phyloP scores from a whole-genome alignment of 2,113 vertebrate species.

The Ceyx margarethae region DNA sequence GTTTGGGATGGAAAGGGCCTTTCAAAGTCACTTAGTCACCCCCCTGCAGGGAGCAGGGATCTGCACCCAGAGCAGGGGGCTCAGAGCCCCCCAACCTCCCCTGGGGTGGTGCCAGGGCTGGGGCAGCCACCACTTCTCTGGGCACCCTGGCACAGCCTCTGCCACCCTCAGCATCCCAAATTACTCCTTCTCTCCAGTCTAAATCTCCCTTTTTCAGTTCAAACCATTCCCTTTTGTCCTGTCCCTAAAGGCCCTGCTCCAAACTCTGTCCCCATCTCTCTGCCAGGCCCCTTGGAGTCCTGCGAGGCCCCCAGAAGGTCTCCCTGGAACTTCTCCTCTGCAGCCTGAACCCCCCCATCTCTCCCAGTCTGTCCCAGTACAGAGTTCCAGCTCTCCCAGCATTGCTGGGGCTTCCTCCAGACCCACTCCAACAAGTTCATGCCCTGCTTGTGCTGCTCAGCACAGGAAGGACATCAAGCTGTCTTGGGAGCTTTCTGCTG shows the following conservation, averaged over 20 bases:
- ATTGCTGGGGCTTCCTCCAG: not conserved
- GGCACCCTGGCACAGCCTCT: not conserved
- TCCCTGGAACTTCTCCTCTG: not conserved
- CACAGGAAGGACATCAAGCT: too few relatives aligned
- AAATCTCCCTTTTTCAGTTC: too few relatives aligned
- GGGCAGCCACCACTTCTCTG: not conserved
- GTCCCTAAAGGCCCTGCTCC: too few relatives aligned
- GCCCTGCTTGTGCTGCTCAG: too few relatives aligned
- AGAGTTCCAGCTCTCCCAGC: not conserved
- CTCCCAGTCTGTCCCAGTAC: not conserved
- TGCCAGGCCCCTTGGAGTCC: not conserved
- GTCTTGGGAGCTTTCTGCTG: too few relatives aligned
- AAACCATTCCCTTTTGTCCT: too few relatives aligned
- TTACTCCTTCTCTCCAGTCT: too few relatives aligned
- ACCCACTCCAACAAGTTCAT: not conserved
- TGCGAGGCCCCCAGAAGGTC: not conserved
- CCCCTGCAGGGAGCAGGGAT: not conserved
- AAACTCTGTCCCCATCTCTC: not conserved
- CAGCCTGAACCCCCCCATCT: not conserved
- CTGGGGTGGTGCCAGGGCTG: not conserved
- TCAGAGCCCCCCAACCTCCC: not conserved
- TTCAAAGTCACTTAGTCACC: not conserved
- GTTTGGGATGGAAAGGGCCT: not conserved
- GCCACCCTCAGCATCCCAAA: too few relatives aligned
- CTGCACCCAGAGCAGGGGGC: not conserved